Base-by-base conservation (phyloP, 2,113 vertebrate genomes). In the Mormyrus iriodes region DNA sequence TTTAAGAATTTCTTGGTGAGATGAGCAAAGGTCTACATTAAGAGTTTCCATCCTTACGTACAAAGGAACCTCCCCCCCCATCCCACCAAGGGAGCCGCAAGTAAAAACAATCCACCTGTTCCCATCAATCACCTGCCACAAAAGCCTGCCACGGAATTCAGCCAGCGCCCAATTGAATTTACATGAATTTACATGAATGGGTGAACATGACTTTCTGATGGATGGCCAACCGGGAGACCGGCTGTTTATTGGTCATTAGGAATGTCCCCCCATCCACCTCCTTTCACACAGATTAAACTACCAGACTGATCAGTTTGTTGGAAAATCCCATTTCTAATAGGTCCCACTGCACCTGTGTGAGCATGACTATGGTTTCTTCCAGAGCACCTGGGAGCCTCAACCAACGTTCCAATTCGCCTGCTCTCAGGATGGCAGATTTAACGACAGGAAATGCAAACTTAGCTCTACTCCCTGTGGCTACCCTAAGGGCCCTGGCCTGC, bases 251-350 rank as follows among this genome's bases (percentile, higher is more conserved):
- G 76, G 86, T 88, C 89, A 88, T 85, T 88, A 88, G 35, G 89
- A 88, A 76, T 79, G 17, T 27, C 21, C 27, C 51, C 48, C 52
- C 53, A 46, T n/a, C 42, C 42, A 10, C 35, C 53, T 48, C 52
- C 52, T 48, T 55, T 83, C 73, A 35, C 39, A 13, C 19, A 91
- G 85, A 90, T 88, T 86, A 89, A 91, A 85, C 90, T 65, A 85
- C 86, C 88, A 49, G 89, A 90, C 86, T 91, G 88, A 91, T 76
- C 91, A 82, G 88, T 84, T 44, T 84, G 46, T 46, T 88, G 48
- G 49, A 69, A 88, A 35, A 73, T 84, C 79, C 31, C 86, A 44
- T 76, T 90, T 88, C 90, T 83, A 90, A 88, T 90, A 69, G 86
- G 89, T 69, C 61, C 83, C 52, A 31, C 49, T 42, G 48, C 51